Evolutionary conservation across 2,888 invertebrate species (phyloP), one percentile per base, ranked within the genome.

Genomic region (Coleophora flavipennella): DNA sequence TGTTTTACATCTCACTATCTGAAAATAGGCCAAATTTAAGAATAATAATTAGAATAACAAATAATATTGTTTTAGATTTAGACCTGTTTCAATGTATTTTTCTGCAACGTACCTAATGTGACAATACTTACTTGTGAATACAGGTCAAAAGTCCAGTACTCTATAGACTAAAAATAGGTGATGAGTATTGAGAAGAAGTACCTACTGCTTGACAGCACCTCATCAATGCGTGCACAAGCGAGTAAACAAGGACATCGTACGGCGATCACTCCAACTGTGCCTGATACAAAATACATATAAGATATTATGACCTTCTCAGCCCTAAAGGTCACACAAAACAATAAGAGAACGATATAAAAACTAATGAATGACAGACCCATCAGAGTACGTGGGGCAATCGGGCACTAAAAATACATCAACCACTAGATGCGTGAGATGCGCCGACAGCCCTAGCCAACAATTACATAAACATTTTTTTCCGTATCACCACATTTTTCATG

Each of bases 291-390:
- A 73, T 70, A 68, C 72, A 74, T 73, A 79, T 70, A 53, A 74
- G 80, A 81, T 80, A 79, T 81, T 81, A 53, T 75, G 80, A 81
- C 80, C 80, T 81, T 81, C 62, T 65, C 55, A 13, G 42, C 42
- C 29, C 38, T 64, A 70, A 79, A 81, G 80, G 80, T 80, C 78
- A 73, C 34, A 38, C 40, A 34, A 28, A 40, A 50, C 32, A 44
- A 42, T 43, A 20, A 6, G 20, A 4, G 20, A 20, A 20, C 20
- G 52, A 49, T 41, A 48, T 39, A 44, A 47, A 52, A 53, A 52
- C 46, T 48, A 45, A n/a, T n/a, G n/a, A 46, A 38, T 36, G 42
- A 41, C 44, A 43, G 43, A 37, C 44, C 46, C 40, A 45, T 36
- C 41, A 13, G 43, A 45, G 43, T 45, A 43, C 44, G 39, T 40